phyloP scores from a whole-genome alignment of 35 echinoderm and acorn worm species.

The Strongylocentrotus purpuratus region DNA sequence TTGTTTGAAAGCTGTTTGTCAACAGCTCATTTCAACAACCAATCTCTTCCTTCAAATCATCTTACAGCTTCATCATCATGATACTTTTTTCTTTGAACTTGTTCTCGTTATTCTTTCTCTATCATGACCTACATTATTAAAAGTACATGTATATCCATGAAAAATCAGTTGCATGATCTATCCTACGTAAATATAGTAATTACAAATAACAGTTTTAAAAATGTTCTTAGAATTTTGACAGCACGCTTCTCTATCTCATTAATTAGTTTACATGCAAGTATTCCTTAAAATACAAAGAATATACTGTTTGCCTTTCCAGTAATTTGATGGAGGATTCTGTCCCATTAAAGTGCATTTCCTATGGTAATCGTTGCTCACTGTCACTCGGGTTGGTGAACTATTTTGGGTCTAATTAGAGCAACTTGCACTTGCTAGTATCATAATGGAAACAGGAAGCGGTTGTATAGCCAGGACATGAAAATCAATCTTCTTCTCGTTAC shows the following conservation, averaged over 20 bases:
- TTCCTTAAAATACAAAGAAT: too few species aligned
- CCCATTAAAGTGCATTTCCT: not conserved
- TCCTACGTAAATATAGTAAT: too few species aligned
- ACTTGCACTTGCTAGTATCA: not conserved
- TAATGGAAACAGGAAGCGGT: conserved; percentile 27
- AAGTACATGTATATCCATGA: not conserved
- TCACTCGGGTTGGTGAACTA: not conserved
- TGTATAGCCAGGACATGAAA: conserved; percentile 14
- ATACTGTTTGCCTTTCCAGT: too few species aligned
- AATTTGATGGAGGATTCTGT: too few species aligned
- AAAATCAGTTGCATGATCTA: too few species aligned
- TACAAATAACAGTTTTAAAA: too few species aligned
- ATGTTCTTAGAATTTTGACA: too few species aligned
- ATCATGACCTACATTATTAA: not conserved
- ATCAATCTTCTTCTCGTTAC: not conserved
- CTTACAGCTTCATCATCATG: not conserved
- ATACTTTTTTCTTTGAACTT: not conserved
- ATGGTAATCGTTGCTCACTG: not conserved
- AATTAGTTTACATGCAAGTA: too few species aligned
- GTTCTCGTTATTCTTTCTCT: not conserved
- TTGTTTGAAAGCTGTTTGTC: conserved; percentile 2
- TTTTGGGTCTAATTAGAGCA: not conserved
- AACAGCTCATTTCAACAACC: not conserved
- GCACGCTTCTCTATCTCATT: too few species aligned
- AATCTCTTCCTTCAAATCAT: not conserved